These are phyloP conservation scores for Linnaemya tessellans DNA, from an alignment of 2,888 invertebrate species.

Conservation along the genomic window DNA sequence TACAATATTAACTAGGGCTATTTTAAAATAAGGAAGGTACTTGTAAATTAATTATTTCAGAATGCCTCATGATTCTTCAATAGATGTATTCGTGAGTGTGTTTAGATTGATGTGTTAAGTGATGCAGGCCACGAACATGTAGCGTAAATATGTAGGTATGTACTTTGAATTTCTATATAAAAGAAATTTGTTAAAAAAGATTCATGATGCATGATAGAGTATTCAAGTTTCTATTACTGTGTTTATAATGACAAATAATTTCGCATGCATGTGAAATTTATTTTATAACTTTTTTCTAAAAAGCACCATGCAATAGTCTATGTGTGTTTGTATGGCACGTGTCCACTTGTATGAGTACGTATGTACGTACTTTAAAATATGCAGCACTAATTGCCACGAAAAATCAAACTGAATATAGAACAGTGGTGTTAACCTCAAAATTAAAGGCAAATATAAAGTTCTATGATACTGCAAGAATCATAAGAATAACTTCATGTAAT, in stretches of 20 bases:
- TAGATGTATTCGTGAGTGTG: too few relatives aligned
- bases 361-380: constrained; percentile 40
- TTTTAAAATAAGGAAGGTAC: too few relatives aligned
- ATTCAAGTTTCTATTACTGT: constrained; percentile 1
- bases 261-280: not conserved
- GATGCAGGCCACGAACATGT: not conserved
- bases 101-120: too few relatives aligned
- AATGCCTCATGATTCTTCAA: too few relatives aligned
- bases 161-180: not conserved
- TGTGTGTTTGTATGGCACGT: constrained; percentile 25
- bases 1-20: too few relatives aligned
- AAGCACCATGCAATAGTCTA: not conserved
- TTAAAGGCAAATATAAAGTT: too few relatives aligned
- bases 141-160: not conserved
- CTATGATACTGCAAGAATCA: too few relatives aligned
- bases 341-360: constrained; percentile 42
- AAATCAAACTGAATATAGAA: not conserved
- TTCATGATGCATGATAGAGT: not conserved
- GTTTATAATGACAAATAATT: constrained; percentile 21
- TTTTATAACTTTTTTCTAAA: not conserved
- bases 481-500: too few relatives aligned
- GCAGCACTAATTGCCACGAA: constrained; percentile 47
- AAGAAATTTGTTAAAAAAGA: not conserved
- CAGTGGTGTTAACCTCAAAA: not conserved
- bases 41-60: too few relatives aligned